phyloP scores from a whole-genome alignment of 2,888 invertebrate genomes.

The Thumatha senex region DNA sequence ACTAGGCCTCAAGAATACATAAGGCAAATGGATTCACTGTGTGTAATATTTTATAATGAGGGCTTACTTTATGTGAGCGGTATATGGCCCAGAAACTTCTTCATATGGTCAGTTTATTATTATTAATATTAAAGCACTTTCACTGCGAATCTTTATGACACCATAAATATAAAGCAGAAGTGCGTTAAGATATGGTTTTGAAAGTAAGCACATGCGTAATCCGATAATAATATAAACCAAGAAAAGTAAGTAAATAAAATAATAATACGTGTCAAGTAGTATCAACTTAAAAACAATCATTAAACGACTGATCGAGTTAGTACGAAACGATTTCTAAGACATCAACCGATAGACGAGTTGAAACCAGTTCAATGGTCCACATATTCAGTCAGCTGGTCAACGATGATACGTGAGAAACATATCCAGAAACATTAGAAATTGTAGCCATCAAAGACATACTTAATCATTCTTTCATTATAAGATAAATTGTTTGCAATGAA shows the following conservation, averaged over 20 bases:
- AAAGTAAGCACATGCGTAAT: conserved; percentile 12
- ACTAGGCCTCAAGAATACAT: conserved; percentile 52
- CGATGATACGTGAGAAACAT: conserved; percentile 71
- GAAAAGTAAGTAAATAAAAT: conserved; percentile 23
- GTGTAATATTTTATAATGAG: conserved; percentile 66
- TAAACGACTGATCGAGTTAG: conserved; percentile 77
- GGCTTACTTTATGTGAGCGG: conserved; percentile 36
- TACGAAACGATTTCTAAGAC: conserved; percentile 80
- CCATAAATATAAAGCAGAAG: conserved; percentile 24
- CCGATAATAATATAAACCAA: conserved; percentile 12
- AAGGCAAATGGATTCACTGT: conserved; percentile 59
- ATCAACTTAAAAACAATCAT: conserved; percentile 57
- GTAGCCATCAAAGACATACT: conserved; percentile 33
- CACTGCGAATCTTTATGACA: conserved; percentile 43
- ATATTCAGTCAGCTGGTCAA: conserved; percentile 74
- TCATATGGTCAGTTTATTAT: conserved; percentile 35
- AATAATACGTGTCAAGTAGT: conserved; percentile 37
- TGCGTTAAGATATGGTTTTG: conserved; percentile 23
- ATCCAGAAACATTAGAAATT: conserved; percentile 72
- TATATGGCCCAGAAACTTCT: conserved; percentile 42
- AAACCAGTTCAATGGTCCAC: conserved; percentile 80
- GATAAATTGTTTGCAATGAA: conserved; percentile 6
- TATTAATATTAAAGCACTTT: conserved; percentile 59
- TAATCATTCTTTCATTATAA: conserved; percentile 28
- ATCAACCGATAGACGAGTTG: conserved; percentile 62